Percentiles rank a stretch among this genome's conserved stretches.
These are phyloP conservation scores for Pedetes capensis DNA, from an alignment of 2,113 vertebrate genomes.

Conservation along the genomic window DNA sequence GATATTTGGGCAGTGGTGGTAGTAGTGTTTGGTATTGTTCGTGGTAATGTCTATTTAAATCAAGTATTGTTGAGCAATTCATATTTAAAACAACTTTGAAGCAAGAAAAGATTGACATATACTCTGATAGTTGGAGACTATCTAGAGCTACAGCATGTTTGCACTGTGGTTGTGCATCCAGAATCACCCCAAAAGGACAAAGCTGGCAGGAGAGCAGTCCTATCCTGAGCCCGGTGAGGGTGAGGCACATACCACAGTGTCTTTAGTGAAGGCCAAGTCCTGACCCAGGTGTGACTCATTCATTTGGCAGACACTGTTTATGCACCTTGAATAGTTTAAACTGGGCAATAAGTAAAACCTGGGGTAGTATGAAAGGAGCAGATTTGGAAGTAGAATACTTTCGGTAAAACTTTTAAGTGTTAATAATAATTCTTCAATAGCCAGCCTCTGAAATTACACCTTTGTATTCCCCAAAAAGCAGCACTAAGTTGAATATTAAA, in stretches of 20 bases:
- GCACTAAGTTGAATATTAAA: conserved; percentile 42
- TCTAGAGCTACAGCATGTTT: neutral
- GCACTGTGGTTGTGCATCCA: neutral
- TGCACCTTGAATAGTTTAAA: neutral
- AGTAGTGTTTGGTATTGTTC: no score
- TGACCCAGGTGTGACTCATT: neutral
- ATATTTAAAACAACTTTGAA: conserved; percentile 53
- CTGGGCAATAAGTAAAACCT: neutral
- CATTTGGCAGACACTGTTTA: neutral
- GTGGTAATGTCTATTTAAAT: neutral
- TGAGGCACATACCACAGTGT: no score
- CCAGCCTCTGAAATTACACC: conserved; percentile 54
- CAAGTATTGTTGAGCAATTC: neutral
- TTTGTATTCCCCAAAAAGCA: conserved; percentile 49
- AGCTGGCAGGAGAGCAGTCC: neutral
- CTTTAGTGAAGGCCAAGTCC: neutral
- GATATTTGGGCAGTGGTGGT: neutral
- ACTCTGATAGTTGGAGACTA: no score
- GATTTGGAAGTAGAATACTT: neutral
- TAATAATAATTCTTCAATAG: conserved; percentile 41
- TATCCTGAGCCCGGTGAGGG: no score
- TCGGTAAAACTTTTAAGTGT: neutral
- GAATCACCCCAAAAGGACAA: neutral
- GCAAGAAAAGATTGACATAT: neutral
- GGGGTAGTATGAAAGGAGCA: neutral